These are phyloP conservation scores for Chironex yamaguchii DNA, from an alignment of 30 jellyfish, hydroid and myxozoan species.

Conservation along the genomic window DNA sequence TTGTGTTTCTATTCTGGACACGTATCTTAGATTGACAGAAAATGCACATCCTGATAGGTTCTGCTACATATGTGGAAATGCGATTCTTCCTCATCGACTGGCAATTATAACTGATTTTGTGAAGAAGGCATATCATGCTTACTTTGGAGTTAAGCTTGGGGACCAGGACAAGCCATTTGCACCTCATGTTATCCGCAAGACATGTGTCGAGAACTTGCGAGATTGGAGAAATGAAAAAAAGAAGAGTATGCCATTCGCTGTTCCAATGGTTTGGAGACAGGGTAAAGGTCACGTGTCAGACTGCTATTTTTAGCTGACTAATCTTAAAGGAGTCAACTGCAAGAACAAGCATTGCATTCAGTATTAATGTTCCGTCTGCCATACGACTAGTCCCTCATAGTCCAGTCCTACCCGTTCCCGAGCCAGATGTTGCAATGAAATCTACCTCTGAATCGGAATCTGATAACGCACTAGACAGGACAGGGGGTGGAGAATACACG, in stretches of 20 bases:
- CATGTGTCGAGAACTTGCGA: constrained; percentile 4
- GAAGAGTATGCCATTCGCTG: not conserved
- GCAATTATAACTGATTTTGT: too few species aligned
- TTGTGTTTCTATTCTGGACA: too few species aligned
- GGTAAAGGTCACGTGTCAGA: not conserved
- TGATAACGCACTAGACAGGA: too few species aligned
- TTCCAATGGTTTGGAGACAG: constrained; percentile 2
- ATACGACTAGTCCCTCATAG: not conserved
- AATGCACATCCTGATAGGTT: too few species aligned
- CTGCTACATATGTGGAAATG: too few species aligned
- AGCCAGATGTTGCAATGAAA: too few species aligned
- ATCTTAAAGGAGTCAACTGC: not conserved
- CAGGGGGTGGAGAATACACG: too few species aligned
- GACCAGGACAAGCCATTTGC: constrained; percentile 3
- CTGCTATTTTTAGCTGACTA: not conserved
- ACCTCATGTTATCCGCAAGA: constrained; percentile 7
- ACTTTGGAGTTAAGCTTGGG: constrained; percentile 7
- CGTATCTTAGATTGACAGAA: too few species aligned
- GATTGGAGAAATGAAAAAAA: not conserved
- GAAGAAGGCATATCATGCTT: too few species aligned
- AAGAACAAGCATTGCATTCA: not conserved
- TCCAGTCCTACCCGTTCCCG: not conserved
- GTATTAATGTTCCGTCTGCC: not conserved
- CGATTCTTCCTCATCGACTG: too few species aligned
- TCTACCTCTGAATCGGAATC: too few species aligned